phyloP scores from a whole-genome alignment of 2,888 invertebrate species.

The Spatulosminthurus flaviceps region DNA sequence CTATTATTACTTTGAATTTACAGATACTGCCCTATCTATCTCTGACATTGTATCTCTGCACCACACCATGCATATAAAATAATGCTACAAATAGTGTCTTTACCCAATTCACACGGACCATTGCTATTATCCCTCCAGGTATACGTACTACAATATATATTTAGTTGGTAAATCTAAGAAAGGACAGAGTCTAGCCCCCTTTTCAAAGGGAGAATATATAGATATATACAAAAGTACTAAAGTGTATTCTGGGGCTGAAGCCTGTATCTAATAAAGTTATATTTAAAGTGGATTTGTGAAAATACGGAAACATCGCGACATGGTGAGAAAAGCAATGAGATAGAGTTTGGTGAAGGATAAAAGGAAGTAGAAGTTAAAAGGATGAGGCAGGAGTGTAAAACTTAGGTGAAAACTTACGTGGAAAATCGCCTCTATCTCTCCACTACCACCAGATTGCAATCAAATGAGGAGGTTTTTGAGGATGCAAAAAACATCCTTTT shows the following conservation, averaged over 20 bases:
- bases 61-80: not conserved
- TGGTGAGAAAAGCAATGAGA: not conserved
- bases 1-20: no score
- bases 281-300: not conserved
- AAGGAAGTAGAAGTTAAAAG: conserved; percentile 2
- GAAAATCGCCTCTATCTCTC: conserved; percentile 49
- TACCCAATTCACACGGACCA: no score
- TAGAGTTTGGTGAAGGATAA: not conserved
- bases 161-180: no score
- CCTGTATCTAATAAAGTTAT: not conserved
- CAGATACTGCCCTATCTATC: not conserved
- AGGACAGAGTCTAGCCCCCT: no score
- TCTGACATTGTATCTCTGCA: conserved; percentile 21
- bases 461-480: conserved; percentile 43
- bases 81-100: no score
- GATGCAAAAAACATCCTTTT: conserved; percentile 49
- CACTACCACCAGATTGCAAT: conserved; percentile 33
- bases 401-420: conserved; percentile 40
- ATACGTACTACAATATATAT: no score
- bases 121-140: no score
- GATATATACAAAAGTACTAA: no score
- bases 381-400: not conserved
- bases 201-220: no score
- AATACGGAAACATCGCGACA: not conserved
- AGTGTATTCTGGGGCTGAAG: no score